phyloP scores from a whole-genome alignment of 2,888 invertebrate genomes.

The Euzophera pinguis region DNA sequence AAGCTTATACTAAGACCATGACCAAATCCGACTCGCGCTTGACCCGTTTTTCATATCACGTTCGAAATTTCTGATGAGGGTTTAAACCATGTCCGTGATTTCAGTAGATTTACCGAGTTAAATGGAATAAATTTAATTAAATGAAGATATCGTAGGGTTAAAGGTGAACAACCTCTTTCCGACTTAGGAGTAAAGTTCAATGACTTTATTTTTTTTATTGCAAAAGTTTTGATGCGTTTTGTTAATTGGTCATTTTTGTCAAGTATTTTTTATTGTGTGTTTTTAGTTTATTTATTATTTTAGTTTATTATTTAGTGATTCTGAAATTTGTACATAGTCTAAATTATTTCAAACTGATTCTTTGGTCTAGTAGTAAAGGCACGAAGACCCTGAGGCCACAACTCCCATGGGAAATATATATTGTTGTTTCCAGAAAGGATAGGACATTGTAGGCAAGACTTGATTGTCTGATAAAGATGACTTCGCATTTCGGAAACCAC shows the following conservation, averaged over 20 bases:
- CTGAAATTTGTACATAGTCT: too few relatives aligned
- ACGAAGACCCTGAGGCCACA: too few relatives aligned
- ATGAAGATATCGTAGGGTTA: constrained; percentile 31
- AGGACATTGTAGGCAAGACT: too few relatives aligned
- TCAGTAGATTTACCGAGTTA: background rate
- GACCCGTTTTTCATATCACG: constrained; percentile 12
- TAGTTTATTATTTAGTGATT: too few relatives aligned
- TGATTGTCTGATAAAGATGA: too few relatives aligned
- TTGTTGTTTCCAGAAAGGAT: too few relatives aligned
- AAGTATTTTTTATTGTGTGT: too few relatives aligned
- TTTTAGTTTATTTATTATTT: too few relatives aligned
- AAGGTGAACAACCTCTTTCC: constrained; percentile 35
- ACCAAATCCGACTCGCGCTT: constrained; percentile 4
- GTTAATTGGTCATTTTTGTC: background rate
- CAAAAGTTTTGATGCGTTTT: constrained; percentile 14
- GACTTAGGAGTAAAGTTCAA: constrained; percentile 33
- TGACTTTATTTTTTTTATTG: constrained; percentile 31
- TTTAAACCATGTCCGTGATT: background rate
- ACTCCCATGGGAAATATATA: too few relatives aligned
- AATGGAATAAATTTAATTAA: constrained; percentile 6
- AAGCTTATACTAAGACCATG: background rate
- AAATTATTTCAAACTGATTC: too few relatives aligned
- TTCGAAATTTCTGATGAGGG: constrained; percentile 22
- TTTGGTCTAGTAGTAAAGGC: too few relatives aligned
- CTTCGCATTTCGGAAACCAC: too few relatives aligned